These are phyloP conservation scores for Pseudonaja textilis DNA, from an alignment of 2,113 vertebrate genomes.

Conservation along the genomic window DNA sequence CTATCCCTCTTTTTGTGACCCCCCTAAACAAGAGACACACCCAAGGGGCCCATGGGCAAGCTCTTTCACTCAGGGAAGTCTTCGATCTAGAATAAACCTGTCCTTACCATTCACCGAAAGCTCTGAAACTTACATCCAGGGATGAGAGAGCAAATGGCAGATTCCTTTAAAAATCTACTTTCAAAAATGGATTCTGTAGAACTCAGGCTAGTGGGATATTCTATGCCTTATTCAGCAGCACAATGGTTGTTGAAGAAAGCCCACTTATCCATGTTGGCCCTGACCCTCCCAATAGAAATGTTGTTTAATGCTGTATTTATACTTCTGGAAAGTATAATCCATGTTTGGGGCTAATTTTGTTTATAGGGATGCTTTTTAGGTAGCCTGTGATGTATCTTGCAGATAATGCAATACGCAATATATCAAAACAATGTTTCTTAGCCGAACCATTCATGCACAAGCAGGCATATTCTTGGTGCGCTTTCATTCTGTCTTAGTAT, in stretches of 20 bases:
- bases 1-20: neutral
- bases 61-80: neutral
- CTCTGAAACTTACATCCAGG: neutral
- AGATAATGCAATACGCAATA: neutral
- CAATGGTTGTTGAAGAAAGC: neutral
- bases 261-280: neutral
- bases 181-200: neutral
- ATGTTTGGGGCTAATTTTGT: neutral
- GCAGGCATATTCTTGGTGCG: neutral
- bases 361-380: neutral
- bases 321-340: neutral
- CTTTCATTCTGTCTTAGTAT: neutral
- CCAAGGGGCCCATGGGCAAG: neutral
- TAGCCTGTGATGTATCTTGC: neutral
- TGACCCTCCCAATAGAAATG: neutral
- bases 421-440: neutral
- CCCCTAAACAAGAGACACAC: neutral
- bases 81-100: neutral
- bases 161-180: neutral
- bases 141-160: neutral
- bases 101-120: neutral
- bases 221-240: neutral
- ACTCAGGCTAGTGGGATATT: neutral
- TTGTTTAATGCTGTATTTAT: neutral
- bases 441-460: neutral